phyloP scores from a whole-genome alignment of 2,888 invertebrate species.

The Cerceris ruficornis region DNA sequence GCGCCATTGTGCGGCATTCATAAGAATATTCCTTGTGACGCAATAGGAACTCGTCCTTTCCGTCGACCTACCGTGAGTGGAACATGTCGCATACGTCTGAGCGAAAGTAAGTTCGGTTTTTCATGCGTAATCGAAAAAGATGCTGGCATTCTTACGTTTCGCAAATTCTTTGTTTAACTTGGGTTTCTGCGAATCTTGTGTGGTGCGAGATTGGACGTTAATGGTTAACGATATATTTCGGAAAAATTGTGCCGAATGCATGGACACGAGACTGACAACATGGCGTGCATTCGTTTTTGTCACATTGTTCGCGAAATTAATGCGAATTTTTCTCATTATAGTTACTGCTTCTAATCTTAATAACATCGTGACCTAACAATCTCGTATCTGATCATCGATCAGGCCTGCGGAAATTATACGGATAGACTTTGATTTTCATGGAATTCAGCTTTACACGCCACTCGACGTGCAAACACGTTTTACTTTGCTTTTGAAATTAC shows the following conservation, averaged over 20 bases:
- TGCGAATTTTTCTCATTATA: not conserved
- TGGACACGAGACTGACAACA: conserved; percentile 83
- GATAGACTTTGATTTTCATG: not conserved
- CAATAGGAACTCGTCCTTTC: conserved; percentile 84
- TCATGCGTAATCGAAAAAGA: conserved; percentile 56
- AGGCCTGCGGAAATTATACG: not conserved
- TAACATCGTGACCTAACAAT: not conserved
- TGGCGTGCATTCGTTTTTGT: conserved; percentile 82
- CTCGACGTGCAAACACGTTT: conserved; percentile 53
- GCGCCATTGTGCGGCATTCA: conserved; percentile 72
- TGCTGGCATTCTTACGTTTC: conserved; percentile 18
- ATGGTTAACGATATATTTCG: conserved; percentile 27
- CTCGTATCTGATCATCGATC: not conserved
- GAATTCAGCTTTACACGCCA: conserved; percentile 10
- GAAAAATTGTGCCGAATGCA: conserved; percentile 66
- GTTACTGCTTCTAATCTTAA: not conserved
- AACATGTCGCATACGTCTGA: conserved; percentile 92
- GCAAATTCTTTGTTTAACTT: conserved; percentile 11
- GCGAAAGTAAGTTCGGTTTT: conserved; percentile 88
- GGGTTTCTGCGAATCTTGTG: conserved; percentile 10
- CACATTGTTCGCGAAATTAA: conserved; percentile 64
- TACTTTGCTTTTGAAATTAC: conserved; percentile 49
- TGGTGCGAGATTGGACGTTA: not conserved
- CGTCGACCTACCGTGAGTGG: conserved; percentile 89
- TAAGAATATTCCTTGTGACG: conserved; percentile 76